Conservation (phyloP, 2,797 vertebrate species). For the Protosalanx chinensis region DNA sequence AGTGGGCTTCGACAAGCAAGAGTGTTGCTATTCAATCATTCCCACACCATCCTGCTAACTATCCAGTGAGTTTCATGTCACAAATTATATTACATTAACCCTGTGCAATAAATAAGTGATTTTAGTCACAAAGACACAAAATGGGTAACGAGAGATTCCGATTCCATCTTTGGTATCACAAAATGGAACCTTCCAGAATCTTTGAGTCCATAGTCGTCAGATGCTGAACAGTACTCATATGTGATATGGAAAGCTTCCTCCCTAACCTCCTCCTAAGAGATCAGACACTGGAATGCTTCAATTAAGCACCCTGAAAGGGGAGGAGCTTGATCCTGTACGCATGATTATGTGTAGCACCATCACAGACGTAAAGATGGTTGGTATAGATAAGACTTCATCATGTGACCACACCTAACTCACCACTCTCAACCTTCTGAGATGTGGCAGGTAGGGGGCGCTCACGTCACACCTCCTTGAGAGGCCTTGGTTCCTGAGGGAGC, state of each 20-base stretch:
- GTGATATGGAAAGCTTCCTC: slow-evolving; percentile 17
- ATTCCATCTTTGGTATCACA: slow-evolving; percentile 6
- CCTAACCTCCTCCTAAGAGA: slow-evolving; percentile 45
- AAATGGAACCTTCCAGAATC: not conserved
- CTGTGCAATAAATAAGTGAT: slow-evolving; percentile 20
- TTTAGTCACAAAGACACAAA: slow-evolving; percentile 1
- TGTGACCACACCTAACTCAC: not conserved
- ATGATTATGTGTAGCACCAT: slow-evolving; percentile 11
- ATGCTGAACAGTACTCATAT: slow-evolving; percentile 17
- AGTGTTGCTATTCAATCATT: not conserved
- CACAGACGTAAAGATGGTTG: slow-evolving; percentile 26
- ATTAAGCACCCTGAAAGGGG: slow-evolving; percentile 51
- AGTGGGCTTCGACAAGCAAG: slow-evolving; percentile 10
- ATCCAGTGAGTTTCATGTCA: slow-evolving; percentile 16
- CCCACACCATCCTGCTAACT: not conserved
- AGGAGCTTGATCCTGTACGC: slow-evolving; percentile 28
- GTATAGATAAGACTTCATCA: slow-evolving; percentile 49
- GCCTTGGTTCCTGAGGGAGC: slow-evolving; percentile 57
- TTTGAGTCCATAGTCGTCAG: slow-evolving; percentile 21
- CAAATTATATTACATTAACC: slow-evolving; percentile 15
- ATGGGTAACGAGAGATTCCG: slow-evolving; percentile 16
- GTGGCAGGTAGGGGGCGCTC: slow-evolving; percentile 29
- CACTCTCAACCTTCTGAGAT: not conserved
- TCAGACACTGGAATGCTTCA: slow-evolving; percentile 34
- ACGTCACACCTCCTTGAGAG: slow-evolving; percentile 16